Evolutionary conservation across 2,113 vertebrate species (phyloP).

Genomic region (Craseonycteris thonglongyai): DNA sequence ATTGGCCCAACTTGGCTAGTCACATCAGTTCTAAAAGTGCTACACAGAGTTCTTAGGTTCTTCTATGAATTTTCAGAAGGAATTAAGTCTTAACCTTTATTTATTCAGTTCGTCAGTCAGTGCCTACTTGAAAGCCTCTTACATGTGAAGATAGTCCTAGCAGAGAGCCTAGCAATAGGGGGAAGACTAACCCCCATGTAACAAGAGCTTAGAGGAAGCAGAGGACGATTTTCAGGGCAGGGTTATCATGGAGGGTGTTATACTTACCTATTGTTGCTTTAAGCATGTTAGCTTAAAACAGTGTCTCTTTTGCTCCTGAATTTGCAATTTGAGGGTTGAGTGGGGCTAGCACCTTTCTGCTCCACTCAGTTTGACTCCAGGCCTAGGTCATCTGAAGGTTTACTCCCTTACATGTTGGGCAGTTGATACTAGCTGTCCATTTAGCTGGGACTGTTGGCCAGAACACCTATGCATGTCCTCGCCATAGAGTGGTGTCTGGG

Average conservation of each 20-base stretch:
- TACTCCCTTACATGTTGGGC: not conserved
- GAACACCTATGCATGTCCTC: not conserved
- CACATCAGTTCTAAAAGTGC: not conserved
- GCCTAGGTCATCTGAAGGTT: not conserved
- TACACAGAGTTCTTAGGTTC: not conserved
- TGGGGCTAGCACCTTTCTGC: not conserved
- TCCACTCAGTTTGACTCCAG: not conserved
- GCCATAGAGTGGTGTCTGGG: not conserved
- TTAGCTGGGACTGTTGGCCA: not conserved
- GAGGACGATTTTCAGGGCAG: not conserved
- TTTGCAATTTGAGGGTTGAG: not conserved
- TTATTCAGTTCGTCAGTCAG: not conserved
- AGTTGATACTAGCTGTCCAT: not conserved
- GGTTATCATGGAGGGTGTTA: not conserved
- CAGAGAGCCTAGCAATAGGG: not conserved
- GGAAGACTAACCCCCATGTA: not conserved
- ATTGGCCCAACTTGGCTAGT: not conserved
- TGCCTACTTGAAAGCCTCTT: not conserved
- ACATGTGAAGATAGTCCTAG: not conserved
- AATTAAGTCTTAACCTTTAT: not conserved
- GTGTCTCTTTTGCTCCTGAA: not conserved
- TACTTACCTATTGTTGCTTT: not conserved
- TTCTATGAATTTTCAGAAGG: not conserved
- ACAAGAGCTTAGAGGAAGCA: not conserved
- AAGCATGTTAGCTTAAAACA: not conserved